phyloP scores from a whole-genome alignment of 2,888 invertebrate species.

The Drosophila yooni region DNA sequence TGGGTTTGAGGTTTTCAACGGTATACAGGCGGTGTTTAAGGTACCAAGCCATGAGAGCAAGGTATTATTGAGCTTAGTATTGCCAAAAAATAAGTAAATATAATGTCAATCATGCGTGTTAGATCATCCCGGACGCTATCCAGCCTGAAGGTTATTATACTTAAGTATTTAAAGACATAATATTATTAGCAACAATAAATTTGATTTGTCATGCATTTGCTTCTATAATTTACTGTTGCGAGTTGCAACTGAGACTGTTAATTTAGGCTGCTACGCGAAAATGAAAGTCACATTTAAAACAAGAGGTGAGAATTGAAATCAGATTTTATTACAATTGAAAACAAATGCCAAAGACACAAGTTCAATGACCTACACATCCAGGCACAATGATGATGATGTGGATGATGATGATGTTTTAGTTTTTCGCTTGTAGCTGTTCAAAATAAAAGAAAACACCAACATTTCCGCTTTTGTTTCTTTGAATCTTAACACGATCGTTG shows the following conservation, averaged over 20 bases:
- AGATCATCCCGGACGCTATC: neutral
- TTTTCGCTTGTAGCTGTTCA: slow-evolving; percentile 63
- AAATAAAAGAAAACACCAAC: slow-evolving; percentile 74
- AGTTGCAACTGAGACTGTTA: neutral
- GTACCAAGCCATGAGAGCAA: neutral
- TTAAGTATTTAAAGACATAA: neutral
- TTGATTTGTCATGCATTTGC: neutral
- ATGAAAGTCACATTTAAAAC: neutral
- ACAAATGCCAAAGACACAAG: slow-evolving; percentile 40
- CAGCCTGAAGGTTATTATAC: neutral
- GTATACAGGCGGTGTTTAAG: neutral
- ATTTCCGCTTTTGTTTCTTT: slow-evolving; percentile 81
- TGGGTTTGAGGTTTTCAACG: slow-evolving; percentile 28
- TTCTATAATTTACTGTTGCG: neutral
- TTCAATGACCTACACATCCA: slow-evolving; percentile 63
- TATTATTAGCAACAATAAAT: neutral
- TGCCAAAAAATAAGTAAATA: neutral
- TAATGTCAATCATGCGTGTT: neutral
- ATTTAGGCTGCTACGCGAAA: neutral
- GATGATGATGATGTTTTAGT: slow-evolving; percentile 61
- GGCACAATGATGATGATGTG: slow-evolving; percentile 23
- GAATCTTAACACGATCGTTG: slow-evolving; percentile 72
- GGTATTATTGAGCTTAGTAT: neutral
- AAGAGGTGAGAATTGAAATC: neutral
- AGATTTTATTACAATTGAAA: neutral